These are phyloP conservation scores for Onychomys torridus DNA, from an alignment of 2,797 vertebrate species.

Conservation along the genomic window DNA sequence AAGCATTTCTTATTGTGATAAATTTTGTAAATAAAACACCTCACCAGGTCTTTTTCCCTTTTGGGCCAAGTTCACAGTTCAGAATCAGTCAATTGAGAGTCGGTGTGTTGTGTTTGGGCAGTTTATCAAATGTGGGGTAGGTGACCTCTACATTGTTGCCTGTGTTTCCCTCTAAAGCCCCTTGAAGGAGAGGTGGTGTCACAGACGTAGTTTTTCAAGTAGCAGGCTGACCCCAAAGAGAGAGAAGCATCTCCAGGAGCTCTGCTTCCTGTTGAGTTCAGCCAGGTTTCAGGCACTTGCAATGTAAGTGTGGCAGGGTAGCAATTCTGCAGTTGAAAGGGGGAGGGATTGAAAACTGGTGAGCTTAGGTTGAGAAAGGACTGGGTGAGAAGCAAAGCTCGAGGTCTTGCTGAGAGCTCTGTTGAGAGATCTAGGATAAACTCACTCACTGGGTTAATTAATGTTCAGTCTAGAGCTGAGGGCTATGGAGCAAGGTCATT, in stretches of 20 bases:
- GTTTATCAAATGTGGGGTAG: conserved; percentile 71
- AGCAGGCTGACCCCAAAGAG: not conserved
- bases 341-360: not conserved
- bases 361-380: not conserved
- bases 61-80: conserved; percentile 30
- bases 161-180: conserved; percentile 28
- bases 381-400: not conserved
- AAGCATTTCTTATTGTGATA: conserved; percentile 59
- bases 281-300: not conserved
- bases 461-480: not conserved
- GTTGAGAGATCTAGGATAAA: not conserved
- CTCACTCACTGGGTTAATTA: not conserved
- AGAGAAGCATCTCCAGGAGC: too few relatives aligned
- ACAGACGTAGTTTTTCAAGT: not conserved
- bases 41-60: conserved; percentile 55
- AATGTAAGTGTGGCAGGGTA: not conserved
- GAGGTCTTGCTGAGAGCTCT: not conserved
- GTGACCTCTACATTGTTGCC: conserved; percentile 14
- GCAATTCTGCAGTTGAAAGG: not conserved
- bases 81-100: conserved; percentile 21
- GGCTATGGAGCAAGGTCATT: not conserved
- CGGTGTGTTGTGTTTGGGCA: conserved; percentile 73
- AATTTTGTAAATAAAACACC: conserved; percentile 59
- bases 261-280: not conserved
- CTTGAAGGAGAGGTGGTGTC: conserved; percentile 63